Evolutionary conservation across 2,113 vertebrate species (phyloP).

Genomic region (Pseudorectes ferrugineus): DNA sequence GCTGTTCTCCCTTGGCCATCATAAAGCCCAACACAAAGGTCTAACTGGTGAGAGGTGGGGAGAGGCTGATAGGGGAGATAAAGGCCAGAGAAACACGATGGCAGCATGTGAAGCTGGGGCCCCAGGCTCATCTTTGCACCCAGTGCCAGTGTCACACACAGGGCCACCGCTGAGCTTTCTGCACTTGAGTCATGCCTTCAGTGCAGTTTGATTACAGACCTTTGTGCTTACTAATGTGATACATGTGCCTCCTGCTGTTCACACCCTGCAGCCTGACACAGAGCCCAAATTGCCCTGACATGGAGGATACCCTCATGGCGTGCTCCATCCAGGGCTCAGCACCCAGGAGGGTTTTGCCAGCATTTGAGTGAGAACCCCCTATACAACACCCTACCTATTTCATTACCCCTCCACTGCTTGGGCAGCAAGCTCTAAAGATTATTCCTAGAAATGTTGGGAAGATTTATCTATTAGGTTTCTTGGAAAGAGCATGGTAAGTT

Average conservation of each 20-base stretch:
- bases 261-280: not conserved
- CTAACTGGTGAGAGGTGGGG: not conserved
- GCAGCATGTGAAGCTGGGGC: not conserved
- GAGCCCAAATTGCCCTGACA: not conserved
- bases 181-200: not conserved
- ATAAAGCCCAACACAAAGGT: not conserved
- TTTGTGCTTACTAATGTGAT: not conserved
- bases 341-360: not conserved
- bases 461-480: not conserved
- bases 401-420: not conserved
- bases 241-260: not conserved
- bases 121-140: not conserved
- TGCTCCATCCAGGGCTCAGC: not conserved
- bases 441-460: not conserved
- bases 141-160: not conserved
- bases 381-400: not conserved
- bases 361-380: not conserved
- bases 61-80: not conserved
- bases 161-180: not conserved
- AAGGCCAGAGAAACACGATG: not conserved
- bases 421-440: not conserved
- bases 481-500: not conserved
- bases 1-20: not conserved
- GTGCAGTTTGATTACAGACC: not conserved
- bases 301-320: rapidly evolving